Percentiles rank a stretch among this genome's conserved stretches.
Evolutionary conservation across 2,113 vertebrate genomes (phyloP).

Genomic region (Ophthalmolycus amberensis): DNA sequence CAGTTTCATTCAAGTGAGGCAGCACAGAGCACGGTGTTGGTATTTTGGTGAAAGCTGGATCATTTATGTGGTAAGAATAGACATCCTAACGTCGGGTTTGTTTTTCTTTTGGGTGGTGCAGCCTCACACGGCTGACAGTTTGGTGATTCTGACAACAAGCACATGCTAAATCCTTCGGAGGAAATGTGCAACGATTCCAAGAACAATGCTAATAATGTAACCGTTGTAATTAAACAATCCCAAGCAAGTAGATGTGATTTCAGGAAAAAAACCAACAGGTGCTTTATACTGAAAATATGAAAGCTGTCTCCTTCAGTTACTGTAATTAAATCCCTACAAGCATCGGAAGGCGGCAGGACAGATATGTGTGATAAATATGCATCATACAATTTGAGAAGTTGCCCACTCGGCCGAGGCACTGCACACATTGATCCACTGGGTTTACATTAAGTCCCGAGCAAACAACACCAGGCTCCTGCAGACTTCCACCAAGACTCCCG

Average conservation of each 20-base stretch:
- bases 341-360: constrained; percentile 8
- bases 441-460: constrained; percentile 39
- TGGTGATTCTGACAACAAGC: background rate
- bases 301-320: background rate
- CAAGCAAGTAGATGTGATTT: background rate
- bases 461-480: constrained; percentile 31
- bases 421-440: constrained; percentile 27
- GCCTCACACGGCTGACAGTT: background rate
- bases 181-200: constrained; percentile 4
- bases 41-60: constrained; percentile 24
- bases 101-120: background rate
- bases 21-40: constrained; percentile 15
- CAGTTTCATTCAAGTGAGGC: constrained; percentile 33
- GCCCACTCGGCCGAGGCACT: constrained; percentile 8
- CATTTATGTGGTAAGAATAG: constrained; percentile 18
- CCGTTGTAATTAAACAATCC: constrained; percentile 8
- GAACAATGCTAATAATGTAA: constrained; percentile 4
- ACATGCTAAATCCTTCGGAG: background rate
- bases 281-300: constrained; percentile 13
- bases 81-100: background rate
- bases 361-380: constrained; percentile 26
- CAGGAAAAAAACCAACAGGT: background rate
- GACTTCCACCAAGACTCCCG: constrained; percentile 1
- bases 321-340: constrained; percentile 22
- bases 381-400: constrained; percentile 24